Evolutionary conservation across 2,113 vertebrate species (phyloP).

Genomic region (Egretta garzetta): DNA sequence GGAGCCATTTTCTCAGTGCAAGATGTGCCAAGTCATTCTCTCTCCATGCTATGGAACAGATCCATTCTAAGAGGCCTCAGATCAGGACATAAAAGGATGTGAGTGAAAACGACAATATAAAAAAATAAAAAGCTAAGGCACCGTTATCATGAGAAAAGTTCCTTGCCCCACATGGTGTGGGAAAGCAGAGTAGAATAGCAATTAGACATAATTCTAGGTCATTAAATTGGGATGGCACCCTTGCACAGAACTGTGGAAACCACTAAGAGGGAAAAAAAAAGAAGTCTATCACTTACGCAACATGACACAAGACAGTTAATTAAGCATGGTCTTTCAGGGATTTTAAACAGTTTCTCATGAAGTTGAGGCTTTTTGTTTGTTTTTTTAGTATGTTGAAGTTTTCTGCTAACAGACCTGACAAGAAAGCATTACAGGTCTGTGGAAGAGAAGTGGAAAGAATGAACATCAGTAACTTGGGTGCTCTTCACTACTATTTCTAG

Average conservation of each 20-base stretch:
- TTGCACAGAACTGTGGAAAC: slow-evolving; percentile 42
- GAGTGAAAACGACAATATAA: not conserved
- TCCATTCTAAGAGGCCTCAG: not conserved
- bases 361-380: not conserved
- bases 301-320: not conserved
- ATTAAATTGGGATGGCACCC: slow-evolving; percentile 32
- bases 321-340: not conserved
- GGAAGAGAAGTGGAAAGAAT: not conserved
- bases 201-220: slow-evolving; percentile 62
- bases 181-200: slow-evolving; percentile 19
- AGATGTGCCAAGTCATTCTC: not conserved
- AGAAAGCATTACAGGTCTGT: not conserved
- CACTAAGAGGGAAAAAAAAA: not conserved
- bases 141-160: slow-evolving; percentile 1
- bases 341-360: not conserved
- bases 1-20: not conserved
- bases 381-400: not conserved
- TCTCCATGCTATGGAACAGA: not conserved
- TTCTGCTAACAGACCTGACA: not conserved
- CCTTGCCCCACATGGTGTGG: slow-evolving; percentile 31
- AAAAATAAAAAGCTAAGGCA: not conserved
- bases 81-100: not conserved
- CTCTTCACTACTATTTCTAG: not conserved
- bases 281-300: not conserved
- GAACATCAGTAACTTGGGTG: not conserved